phyloP scores from a whole-genome alignment of 1,140 invertebrate genomes.

The Lethrus apterus region DNA sequence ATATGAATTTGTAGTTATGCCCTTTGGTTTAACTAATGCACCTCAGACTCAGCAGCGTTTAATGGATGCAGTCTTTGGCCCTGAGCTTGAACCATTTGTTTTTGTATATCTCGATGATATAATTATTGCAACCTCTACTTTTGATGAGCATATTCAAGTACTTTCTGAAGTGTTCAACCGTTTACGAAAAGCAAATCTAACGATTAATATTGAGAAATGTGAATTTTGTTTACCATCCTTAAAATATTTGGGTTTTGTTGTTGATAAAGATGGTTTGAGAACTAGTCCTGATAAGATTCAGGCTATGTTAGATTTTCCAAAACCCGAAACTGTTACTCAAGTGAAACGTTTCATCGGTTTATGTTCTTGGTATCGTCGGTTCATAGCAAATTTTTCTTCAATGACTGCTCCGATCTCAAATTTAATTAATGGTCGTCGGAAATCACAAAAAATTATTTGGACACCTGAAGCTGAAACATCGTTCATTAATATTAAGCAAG shows the following conservation, averaged over 20 bases:
- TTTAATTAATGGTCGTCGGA: constrained; percentile 33
- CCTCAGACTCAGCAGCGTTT: constrained; percentile 39
- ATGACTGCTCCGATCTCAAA: constrained; percentile 37
- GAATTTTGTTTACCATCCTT: constrained; percentile 31
- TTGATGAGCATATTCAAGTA: constrained; percentile 35
- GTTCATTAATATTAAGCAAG: constrained; percentile 22
- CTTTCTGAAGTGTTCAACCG: constrained; percentile 11
- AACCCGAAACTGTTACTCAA: constrained; percentile 7
- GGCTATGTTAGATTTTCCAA: constrained; percentile 22
- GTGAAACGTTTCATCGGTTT: constrained; percentile 6
- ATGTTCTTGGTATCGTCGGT: constrained; percentile 41
- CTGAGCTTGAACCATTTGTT: constrained; percentile 28
- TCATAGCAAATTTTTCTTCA: constrained; percentile 38
- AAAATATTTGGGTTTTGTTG: constrained; percentile 37
- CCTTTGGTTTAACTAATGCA: constrained; percentile 38
- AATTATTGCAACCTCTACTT: constrained; percentile 31
- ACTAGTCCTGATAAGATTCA: constrained; percentile 34
- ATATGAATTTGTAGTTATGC: constrained; percentile 24
- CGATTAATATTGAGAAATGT: constrained; percentile 25
- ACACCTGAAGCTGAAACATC: constrained; percentile 12
- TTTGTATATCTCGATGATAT: constrained; percentile 37
- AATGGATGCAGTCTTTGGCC: constrained; percentile 35
- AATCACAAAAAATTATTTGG: constrained; percentile 15
- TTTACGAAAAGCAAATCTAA: background rate
- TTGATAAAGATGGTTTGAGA: constrained; percentile 32